Conservation (phyloP, 2,113 vertebrate genomes). For the Aphelocoma coerulescens region DNA sequence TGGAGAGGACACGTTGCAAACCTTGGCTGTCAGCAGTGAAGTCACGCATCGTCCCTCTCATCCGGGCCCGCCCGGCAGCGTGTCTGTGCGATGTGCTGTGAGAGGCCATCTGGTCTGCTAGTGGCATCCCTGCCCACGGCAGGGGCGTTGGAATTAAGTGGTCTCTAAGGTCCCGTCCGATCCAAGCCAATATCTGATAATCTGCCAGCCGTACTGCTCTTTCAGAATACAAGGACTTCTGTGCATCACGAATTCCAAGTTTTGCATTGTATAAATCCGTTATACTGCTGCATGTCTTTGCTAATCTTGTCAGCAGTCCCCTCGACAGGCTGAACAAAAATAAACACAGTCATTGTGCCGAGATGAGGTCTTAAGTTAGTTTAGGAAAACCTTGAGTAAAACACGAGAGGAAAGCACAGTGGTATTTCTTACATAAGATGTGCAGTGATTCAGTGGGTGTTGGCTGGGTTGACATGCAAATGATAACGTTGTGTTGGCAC, state of each 20-base stretch:
- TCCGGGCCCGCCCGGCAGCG: not conserved
- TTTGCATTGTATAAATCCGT: not conserved
- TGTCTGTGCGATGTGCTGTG: not conserved
- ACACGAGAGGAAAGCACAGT: not conserved
- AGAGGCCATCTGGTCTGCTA: not conserved
- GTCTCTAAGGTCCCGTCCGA: not conserved
- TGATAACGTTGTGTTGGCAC: not conserved
- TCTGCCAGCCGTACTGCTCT: not conserved
- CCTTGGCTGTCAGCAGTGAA: not conserved
- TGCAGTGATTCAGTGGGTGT: not conserved
- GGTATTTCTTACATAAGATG: not conserved
- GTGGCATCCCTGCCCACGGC: not conserved
- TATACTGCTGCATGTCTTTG: accelerated
- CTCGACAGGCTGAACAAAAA: not conserved
- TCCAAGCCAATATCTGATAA: not conserved
- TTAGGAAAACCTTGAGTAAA: not conserved
- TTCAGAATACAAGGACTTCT: accelerated
- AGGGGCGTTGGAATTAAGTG: not conserved
- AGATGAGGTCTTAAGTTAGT: not conserved
- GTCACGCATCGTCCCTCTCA: accelerated
- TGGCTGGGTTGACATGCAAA: not conserved
- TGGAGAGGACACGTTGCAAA: accelerated
- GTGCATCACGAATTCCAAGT: accelerated
- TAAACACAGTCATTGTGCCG: not conserved
- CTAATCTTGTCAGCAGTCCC: accelerated